Evolutionary conservation across 2,797 vertebrate species (phyloP).

Genomic region (Masticophis lateralis): DNA sequence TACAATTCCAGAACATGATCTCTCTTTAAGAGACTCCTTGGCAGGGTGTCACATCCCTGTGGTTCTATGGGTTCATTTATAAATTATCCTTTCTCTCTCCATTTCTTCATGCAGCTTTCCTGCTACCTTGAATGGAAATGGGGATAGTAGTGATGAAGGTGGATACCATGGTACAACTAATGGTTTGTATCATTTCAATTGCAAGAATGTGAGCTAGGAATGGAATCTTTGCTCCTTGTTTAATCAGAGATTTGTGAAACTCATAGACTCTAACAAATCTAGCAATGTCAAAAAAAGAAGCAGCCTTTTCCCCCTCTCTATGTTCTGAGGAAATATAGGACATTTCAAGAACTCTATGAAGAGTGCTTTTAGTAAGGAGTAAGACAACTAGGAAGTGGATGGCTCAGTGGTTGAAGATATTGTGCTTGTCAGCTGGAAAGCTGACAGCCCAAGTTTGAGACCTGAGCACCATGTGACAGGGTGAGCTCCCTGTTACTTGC

Average conservation of each 20-base stretch:
- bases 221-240: conserved; percentile 26
- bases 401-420: not conserved
- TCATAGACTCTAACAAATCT: conserved; percentile 30
- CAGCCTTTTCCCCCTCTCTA: conserved; percentile 41
- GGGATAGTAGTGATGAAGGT: not conserved
- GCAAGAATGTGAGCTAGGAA: conserved; percentile 31
- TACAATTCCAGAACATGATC: conserved; percentile 60
- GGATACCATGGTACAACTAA: not conserved
- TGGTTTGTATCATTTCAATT: not conserved
- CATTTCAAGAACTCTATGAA: conserved; percentile 22
- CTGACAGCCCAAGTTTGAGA: not conserved
- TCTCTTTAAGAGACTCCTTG: conserved; percentile 65
- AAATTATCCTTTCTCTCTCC: conserved; percentile 60
- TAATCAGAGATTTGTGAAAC: conserved; percentile 17
- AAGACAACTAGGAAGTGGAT: no score
- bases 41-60: conserved; percentile 67
- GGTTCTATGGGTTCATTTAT: conserved; percentile 63
- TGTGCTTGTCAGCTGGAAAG: not conserved
- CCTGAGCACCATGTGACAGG: not conserved
- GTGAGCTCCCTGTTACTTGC: not conserved
- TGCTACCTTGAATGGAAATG: conserved; percentile 10
- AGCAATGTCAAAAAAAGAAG: conserved; percentile 39
- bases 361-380: not conserved
- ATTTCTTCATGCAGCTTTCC: conserved; percentile 1
- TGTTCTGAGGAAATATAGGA: conserved; percentile 25